A percentile compares a stretch with the other conserved stretches of the same genome.
Evolutionary conservation across 2,797 vertebrate genomes (phyloP).

Genomic region (Danio albolineatus): DNA sequence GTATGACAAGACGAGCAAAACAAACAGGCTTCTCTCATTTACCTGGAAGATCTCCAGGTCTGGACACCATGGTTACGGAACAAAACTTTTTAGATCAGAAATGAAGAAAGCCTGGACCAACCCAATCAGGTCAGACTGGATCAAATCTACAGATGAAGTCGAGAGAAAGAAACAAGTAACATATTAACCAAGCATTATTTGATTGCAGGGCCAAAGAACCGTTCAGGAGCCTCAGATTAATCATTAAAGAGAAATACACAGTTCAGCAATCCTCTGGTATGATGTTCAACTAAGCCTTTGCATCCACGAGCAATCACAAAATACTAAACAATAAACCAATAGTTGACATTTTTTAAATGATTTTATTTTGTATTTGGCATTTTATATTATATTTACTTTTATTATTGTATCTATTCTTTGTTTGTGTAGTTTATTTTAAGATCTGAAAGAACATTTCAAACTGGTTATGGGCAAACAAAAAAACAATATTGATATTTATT

Average conservation of each 20-base stretch:
- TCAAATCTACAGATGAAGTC: constrained; percentile 27
- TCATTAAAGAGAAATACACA: constrained; percentile 1
- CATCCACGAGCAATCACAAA: not conserved
- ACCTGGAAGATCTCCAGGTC: constrained; percentile 78
- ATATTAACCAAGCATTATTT: constrained; percentile 33
- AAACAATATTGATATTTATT: too few relatives aligned
- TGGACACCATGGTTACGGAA: constrained; percentile 71
- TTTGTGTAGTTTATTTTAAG: too few relatives aligned
- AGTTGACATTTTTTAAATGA: too few relatives aligned
- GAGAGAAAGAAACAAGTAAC: constrained; percentile 27
- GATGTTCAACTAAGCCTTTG: not conserved
- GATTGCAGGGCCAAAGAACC: constrained; percentile 6
- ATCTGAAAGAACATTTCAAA: too few relatives aligned
- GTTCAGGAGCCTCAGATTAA: constrained; percentile 19
- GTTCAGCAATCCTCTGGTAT: not conserved
- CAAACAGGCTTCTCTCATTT: constrained; percentile 45
- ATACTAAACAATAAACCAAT: not conserved
- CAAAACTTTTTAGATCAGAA: constrained; percentile 20
- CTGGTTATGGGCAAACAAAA: too few relatives aligned
- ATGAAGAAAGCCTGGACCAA: constrained; percentile 19
- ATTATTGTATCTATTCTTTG: too few relatives aligned
- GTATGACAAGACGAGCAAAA: not conserved
- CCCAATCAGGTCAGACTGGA: constrained; percentile 14
- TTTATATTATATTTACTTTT: too few relatives aligned
- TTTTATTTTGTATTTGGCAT: too few relatives aligned